Percentiles rank a stretch among this genome's conserved stretches.
Evolutionary conservation across 2,797 vertebrate genomes (phyloP).

Genomic region (Gymnoscopelus microlampas): DNA sequence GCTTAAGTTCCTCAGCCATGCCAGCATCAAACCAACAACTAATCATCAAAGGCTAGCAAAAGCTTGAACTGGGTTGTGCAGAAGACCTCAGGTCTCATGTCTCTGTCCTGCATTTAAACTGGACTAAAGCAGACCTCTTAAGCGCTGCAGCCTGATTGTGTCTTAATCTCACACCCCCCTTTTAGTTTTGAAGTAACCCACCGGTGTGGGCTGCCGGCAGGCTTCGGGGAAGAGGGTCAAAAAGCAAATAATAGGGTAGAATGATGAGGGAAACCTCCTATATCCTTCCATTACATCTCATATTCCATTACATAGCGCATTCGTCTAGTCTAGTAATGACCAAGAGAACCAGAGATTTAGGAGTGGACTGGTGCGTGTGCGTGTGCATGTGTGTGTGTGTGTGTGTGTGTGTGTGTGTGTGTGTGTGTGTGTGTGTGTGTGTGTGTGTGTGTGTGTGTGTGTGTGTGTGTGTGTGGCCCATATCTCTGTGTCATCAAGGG

Average conservation of each 20-base stretch:
- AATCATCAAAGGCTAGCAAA: constrained; percentile 30
- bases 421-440: too few relatives aligned
- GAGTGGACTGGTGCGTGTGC: not conserved
- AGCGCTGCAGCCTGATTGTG: constrained; percentile 11
- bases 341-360: not conserved
- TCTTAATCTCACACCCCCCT: not conserved
- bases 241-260: constrained; percentile 4
- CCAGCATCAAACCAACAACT: constrained; percentile 1
- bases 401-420: too few relatives aligned
- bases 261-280: not conserved
- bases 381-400: not conserved
- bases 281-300: not conserved
- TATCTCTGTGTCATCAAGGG: constrained; percentile 26
- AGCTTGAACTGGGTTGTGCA: not conserved
- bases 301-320: constrained; percentile 1
- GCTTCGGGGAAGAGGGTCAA: constrained; percentile 20
- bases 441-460: too few relatives aligned
- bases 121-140: not conserved
- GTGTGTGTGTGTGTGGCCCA: not conserved
- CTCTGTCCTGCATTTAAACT: constrained; percentile 36
- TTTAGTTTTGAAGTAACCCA: constrained; percentile 15
- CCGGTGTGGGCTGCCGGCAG: constrained; percentile 15
- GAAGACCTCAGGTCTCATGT: not conserved
- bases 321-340: not conserved
- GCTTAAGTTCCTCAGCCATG: constrained; percentile 31